These are phyloP conservation scores for Hemithea aestivaria DNA, from an alignment of 2,888 invertebrate genomes.

Conservation along the genomic window DNA sequence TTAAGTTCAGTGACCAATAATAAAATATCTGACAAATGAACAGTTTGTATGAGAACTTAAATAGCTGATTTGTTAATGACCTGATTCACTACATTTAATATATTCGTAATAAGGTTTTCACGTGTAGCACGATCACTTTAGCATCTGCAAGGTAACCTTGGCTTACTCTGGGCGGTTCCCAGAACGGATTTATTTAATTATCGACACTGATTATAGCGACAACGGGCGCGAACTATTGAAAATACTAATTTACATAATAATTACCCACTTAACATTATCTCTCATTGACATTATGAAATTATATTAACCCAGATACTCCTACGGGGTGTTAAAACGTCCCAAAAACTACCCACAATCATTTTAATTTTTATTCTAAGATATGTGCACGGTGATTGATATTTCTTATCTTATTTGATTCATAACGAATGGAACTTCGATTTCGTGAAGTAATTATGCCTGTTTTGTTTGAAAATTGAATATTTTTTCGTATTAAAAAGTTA, in stretches of 20 bases:
- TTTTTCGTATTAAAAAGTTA: too few species aligned
- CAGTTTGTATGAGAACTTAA: slow-evolving; percentile 10
- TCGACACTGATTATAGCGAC: slow-evolving; percentile 35
- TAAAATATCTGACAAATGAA: background rate
- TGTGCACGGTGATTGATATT: too few species aligned
- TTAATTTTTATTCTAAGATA: too few species aligned
- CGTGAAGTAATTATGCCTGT: too few species aligned
- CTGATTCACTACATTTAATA: slow-evolving; percentile 19
- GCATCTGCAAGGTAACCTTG: slow-evolving; percentile 56
- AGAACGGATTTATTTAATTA: slow-evolving; percentile 47
- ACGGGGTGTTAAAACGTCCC: too few species aligned
- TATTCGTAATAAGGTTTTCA: slow-evolving; percentile 26
- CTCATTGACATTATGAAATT: slow-evolving; percentile 19
- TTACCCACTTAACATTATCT: slow-evolving; percentile 22
- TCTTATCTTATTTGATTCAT: too few species aligned
- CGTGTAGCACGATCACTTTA: slow-evolving; percentile 60
- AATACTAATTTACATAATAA: slow-evolving; percentile 36
- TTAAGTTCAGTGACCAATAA: slow-evolving; percentile 11
- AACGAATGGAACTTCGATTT: too few species aligned
- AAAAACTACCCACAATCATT: too few species aligned
- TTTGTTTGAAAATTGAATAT: too few species aligned
- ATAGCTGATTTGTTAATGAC: slow-evolving; percentile 13
- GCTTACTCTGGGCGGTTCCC: slow-evolving; percentile 59
- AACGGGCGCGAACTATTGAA: slow-evolving; percentile 39
- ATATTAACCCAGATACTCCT: slow-evolving; percentile 8